Evolutionary conservation across 2,113 vertebrate species (phyloP).

Genomic region (Macaca mulatta): DNA sequence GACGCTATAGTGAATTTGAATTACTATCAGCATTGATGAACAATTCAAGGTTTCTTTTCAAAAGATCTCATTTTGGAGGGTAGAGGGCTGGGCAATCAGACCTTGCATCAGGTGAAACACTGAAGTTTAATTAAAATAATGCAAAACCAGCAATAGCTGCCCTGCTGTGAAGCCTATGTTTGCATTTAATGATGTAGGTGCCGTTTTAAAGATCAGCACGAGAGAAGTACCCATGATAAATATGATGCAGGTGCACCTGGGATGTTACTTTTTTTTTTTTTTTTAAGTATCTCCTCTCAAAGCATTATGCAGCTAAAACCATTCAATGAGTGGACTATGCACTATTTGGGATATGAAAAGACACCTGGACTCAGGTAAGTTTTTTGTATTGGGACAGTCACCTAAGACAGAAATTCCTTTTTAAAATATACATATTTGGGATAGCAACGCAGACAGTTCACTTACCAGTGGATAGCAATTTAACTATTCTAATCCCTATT

Average conservation of each 20-base stretch:
- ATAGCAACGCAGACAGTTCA: not conserved
- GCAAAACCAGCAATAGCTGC: not conserved
- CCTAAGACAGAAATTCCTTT: not conserved
- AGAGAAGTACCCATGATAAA: not conserved
- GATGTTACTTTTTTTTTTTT: not conserved
- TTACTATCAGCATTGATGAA: not conserved
- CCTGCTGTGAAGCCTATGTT: not conserved
- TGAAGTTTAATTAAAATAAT: conserved; percentile 40
- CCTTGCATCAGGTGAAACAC: not conserved
- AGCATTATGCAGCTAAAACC: not conserved
- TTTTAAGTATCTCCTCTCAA: not conserved
- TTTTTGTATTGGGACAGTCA: not conserved
- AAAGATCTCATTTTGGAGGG: not conserved
- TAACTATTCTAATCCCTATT: conserved; percentile 39
- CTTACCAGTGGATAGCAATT: not conserved
- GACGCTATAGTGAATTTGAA: not conserved
- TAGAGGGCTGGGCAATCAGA: not conserved
- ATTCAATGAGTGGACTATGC: not conserved
- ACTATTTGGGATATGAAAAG: not conserved
- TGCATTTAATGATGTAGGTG: not conserved
- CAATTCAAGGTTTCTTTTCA: not conserved
- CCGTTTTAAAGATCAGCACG: conserved; percentile 25
- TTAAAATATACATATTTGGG: not conserved
- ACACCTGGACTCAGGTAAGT: not conserved
- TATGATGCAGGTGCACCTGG: not conserved